Evolutionary conservation across 2,797 vertebrate species (phyloP), one percentile per base, ranked within the genome.

Genomic region (Tragelaphus oryx): DNA sequence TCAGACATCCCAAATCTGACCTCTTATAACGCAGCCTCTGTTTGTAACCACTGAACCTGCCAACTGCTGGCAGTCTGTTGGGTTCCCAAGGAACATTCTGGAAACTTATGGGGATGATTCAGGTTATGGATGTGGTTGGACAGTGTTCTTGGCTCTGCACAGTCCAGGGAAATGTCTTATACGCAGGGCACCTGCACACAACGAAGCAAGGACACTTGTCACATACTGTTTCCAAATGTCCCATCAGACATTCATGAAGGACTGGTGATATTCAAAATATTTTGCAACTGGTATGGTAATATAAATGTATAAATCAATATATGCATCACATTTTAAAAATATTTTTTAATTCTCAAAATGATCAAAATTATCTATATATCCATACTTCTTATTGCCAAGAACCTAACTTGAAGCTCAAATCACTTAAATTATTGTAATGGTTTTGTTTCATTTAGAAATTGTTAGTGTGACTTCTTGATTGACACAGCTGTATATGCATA

Each of bases 381-480:
- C 20, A 26, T 55, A 37, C 50, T 79, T 89, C n/a, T 91, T 78
- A 6, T 82, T 78, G 8, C 89, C 76, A 82, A 75, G 60, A 93
- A 80, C 4, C 3, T 37, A 84, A 90, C 13, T 30, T 80, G 55
- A 68, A 57, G 46, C 46, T 87, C 62, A 81, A 59, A n/a, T 94
- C 50, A 50, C 84, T 79, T 30, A 91, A 82, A 14, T 84, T 44
- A 28, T 30, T 59, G 9, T 60, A 91, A 57, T 65, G 10, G 65
- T 59, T 52, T 62, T 80, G 44, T 48, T 91, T 65, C 41, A 68
- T 62, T 95, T 71, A 93, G 30, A 93, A 91, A 75, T 55, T 80
- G 24, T 83, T 24, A 5, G 12, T 92, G 26, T 50, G 10, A 78
- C 41, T 82, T 79, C 52, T 80, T 80, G 54, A 62, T 60, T 46